Evolutionary conservation across 1,140 invertebrate species (phyloP).

Genomic region (Gonatopus flavifemur): DNA sequence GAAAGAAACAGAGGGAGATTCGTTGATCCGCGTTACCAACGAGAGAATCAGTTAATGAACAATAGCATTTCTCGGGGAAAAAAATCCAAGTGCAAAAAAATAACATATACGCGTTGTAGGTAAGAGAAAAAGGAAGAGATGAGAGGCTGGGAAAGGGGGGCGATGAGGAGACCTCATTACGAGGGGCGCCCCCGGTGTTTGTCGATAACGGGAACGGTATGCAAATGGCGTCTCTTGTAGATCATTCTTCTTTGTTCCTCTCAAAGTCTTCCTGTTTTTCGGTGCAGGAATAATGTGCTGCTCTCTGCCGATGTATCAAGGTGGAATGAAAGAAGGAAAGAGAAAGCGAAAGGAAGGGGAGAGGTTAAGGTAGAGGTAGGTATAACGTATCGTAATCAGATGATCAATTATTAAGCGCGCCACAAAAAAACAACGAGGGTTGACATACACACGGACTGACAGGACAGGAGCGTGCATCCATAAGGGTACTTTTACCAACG

Average conservation of each 20-base stretch:
- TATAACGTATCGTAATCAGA: slow-evolving; percentile 58
- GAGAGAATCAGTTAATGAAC: slow-evolving; percentile 47
- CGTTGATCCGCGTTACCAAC: slow-evolving; percentile 35
- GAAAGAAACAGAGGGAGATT: slow-evolving; percentile 22
- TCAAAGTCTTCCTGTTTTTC: slow-evolving; percentile 6
- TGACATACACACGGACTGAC: slow-evolving; percentile 55
- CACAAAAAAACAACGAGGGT: slow-evolving; percentile 57
- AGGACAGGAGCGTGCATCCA: slow-evolving; percentile 25
- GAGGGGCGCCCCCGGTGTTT: slow-evolving; percentile 49
- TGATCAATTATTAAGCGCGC: slow-evolving; percentile 57
- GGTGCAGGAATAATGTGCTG: slow-evolving; percentile 52
- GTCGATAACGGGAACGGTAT: slow-evolving; percentile 55
- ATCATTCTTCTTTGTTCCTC: slow-evolving; percentile 5
- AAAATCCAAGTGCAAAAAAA: too few species aligned
- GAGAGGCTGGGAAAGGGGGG: slow-evolving; percentile 25
- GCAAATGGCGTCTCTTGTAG: slow-evolving; percentile 50
- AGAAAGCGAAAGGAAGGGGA: slow-evolving; percentile 22
- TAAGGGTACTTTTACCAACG: too few species aligned
- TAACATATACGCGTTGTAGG: too few species aligned
- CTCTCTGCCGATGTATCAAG: slow-evolving; percentile 28
- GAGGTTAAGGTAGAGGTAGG: slow-evolving; percentile 18
- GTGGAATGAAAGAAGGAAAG: slow-evolving; percentile 9
- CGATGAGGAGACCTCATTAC: slow-evolving; percentile 51
- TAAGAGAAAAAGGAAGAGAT: slow-evolving; percentile 39
- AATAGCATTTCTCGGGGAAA: slow-evolving; percentile 43